These are phyloP conservation scores for Centroberyx gerrardi DNA, from an alignment of 2,797 vertebrate genomes.

Conservation along the genomic window DNA sequence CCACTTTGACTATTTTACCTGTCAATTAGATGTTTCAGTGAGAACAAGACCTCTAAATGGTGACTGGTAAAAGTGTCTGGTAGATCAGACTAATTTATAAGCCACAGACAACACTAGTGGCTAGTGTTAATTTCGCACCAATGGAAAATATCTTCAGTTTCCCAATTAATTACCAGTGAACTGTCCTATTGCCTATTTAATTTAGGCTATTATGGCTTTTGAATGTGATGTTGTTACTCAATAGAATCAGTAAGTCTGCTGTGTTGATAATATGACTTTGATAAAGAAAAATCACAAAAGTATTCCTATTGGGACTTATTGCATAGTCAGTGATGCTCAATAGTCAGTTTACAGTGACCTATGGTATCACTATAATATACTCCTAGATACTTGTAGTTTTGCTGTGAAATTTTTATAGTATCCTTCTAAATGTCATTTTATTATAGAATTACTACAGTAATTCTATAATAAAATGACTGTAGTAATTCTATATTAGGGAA, in stretches of 20 bases:
- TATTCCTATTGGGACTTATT: no score
- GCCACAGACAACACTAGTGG: background rate
- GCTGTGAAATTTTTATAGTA: background rate
- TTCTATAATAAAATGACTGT: no score
- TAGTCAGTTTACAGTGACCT: no score
- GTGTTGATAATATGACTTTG: no score
- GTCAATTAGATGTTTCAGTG: background rate
- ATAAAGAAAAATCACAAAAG: no score
- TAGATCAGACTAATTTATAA: constrained; percentile 6
- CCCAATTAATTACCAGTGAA: constrained; percentile 22
- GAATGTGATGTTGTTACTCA: no score
- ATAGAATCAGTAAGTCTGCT: no score
- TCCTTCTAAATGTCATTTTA: background rate
- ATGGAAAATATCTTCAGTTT: constrained; percentile 15
- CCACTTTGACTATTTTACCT: background rate
- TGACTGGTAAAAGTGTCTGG: background rate
- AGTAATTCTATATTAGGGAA: no score
- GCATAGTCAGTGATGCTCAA: no score
- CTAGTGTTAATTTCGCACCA: background rate
- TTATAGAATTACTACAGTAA: no score
- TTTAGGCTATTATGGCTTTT: no score
- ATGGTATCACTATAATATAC: no score
- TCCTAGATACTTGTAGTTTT: background rate
- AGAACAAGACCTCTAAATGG: constrained; percentile 7
- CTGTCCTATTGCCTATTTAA: background rate